Evolutionary conservation across 2,888 invertebrate species (phyloP), one percentile per base, ranked within the genome.

Genomic region (Galerucella nymphaeae): DNA sequence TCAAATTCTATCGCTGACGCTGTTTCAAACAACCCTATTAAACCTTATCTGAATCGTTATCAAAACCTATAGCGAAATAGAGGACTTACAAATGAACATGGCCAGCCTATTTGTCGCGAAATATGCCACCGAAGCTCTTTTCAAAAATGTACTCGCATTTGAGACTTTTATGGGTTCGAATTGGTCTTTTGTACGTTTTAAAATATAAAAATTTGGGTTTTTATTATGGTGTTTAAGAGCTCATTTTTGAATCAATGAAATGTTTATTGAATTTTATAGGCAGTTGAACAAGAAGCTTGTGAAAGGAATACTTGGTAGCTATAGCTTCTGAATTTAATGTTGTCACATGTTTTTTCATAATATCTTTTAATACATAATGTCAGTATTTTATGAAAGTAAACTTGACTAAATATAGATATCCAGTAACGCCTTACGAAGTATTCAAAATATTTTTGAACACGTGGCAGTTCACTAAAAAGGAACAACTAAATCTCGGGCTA

Each of bases 31-130:
- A 53, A 53, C 69, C 50, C 55, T 53, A 69, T 62, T 62, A 69
- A 69, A 69, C 69, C 69, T 69, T 69, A 69, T 69, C 69, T 62
- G 11, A 62, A 41, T 55, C 69, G 69, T 69, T 69, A 69, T 69
- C 62, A 62, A 62, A 69, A 69, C 69, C 69, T 69, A 69, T 66
- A 66, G 48, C 66, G 66, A 66, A 58, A 23, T 66, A n/a, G 58
- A 66, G 66, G 66, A 58, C 23, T 58, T 42, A 66, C 58, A 58
- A 66, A 66, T 66, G 66, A 58, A 66, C 41, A 42, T n/a, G 38
- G 50, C 23, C 45, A 58, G 69, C 62, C 69, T 59, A 69, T 69
- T 69, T 69, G 69, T 69, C 69, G 69, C 50, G 16, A 69, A 67
- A 69, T 69, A 69, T 69, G 69, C 69, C 69, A 53, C 38, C 57